These are phyloP conservation scores for Cololabis saira DNA, from an alignment of 2,113 vertebrate genomes.

Conservation along the genomic window DNA sequence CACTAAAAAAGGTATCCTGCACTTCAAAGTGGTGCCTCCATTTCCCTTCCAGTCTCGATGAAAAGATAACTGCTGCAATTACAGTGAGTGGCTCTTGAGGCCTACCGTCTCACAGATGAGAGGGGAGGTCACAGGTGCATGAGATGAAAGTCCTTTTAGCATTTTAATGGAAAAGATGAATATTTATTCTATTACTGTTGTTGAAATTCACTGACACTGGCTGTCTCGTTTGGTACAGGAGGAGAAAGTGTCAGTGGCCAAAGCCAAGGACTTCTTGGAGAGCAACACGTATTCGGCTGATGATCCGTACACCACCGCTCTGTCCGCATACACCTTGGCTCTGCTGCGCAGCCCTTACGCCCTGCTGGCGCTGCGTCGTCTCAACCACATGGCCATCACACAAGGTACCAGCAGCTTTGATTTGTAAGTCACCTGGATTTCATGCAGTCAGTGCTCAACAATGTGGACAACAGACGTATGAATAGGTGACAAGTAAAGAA, in stretches of 20 bases:
- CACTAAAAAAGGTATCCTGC: slow-evolving; percentile 50
- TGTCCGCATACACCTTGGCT: slow-evolving; percentile 86
- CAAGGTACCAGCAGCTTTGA: slow-evolving; percentile 79
- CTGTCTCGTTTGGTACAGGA: slow-evolving; percentile 76
- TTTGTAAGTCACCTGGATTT: neutral
- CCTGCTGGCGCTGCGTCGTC: slow-evolving; percentile 77
- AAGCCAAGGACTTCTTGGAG: slow-evolving; percentile 90
- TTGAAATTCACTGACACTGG: too few relatives aligned
- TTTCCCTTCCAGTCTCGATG: slow-evolving; percentile 65
- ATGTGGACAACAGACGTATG: slow-evolving; percentile 14
- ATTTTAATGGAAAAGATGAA: slow-evolving; percentile 53
- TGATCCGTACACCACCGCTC: slow-evolving; percentile 91
- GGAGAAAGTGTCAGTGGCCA: slow-evolving; percentile 86
- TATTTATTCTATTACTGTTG: slow-evolving; percentile 48
- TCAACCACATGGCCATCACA: slow-evolving; percentile 91
- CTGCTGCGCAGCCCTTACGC: slow-evolving; percentile 87
- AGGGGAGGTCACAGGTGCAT: slow-evolving; percentile 70
- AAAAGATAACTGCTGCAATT: slow-evolving; percentile 74
- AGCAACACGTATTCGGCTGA: slow-evolving; percentile 85
- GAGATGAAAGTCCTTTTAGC: slow-evolving; percentile 68
- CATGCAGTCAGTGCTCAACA: slow-evolving; percentile 2
- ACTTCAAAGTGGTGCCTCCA: slow-evolving; percentile 70
- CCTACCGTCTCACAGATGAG: slow-evolving; percentile 60
- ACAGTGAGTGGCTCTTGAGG: slow-evolving; percentile 63
- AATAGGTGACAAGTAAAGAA: neutral